These are phyloP conservation scores for Automeris io DNA, from an alignment of 2,888 invertebrate genomes.

Conservation along the genomic window DNA sequence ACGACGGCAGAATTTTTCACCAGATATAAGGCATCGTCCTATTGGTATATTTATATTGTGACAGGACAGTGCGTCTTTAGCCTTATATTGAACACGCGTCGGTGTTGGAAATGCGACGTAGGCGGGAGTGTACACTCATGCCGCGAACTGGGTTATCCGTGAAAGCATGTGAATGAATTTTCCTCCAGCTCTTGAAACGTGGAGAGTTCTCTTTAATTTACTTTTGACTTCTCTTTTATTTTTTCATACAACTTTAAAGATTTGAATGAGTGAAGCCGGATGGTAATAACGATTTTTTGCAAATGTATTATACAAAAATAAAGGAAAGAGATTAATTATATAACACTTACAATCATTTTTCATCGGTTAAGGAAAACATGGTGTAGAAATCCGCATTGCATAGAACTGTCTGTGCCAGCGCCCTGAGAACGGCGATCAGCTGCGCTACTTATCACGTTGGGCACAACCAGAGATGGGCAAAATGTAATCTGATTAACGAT, in stretches of 20 bases:
- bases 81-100: not conserved
- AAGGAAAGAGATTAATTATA: too few relatives aligned
- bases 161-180: constrained; percentile 24
- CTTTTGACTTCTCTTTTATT: constrained; percentile 20
- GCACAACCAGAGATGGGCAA: too few relatives aligned
- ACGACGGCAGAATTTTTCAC: too few relatives aligned
- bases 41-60: not conserved
- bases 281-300: too few relatives aligned
- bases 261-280: not conserved
- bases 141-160: constrained; percentile 36
- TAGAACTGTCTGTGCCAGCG: too few relatives aligned
- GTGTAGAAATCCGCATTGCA: too few relatives aligned
- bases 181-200: constrained; percentile 5
- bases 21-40: constrained; percentile 10
- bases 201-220: constrained; percentile 25
- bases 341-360: too few relatives aligned
- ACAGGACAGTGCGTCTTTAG: not conserved
- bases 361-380: too few relatives aligned
- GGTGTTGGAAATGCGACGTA: not conserved
- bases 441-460: too few relatives aligned
- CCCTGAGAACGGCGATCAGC: too few relatives aligned
- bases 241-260: constrained; percentile 1
- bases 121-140: constrained; percentile 15
- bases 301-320: too few relatives aligned
- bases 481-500: too few relatives aligned